These are phyloP conservation scores for Balanococcus diminutus DNA, from an alignment of 2,888 invertebrate species.

Conservation along the genomic window DNA sequence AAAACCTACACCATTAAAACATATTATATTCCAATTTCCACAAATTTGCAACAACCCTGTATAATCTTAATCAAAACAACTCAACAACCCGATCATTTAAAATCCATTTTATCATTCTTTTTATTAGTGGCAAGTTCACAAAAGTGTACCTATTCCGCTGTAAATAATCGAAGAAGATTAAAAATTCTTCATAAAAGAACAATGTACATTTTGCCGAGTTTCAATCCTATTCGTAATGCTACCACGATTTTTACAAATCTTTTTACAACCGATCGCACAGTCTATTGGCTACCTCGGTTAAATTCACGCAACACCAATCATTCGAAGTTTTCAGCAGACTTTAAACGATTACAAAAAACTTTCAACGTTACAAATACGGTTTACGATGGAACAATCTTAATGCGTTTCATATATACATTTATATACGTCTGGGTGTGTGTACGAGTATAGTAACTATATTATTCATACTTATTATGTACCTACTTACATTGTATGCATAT, in stretches of 20 bases:
- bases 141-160: slow-evolving; percentile 51
- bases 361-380: slow-evolving; percentile 10
- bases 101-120: slow-evolving; percentile 40
- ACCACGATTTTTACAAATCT: slow-evolving; percentile 35
- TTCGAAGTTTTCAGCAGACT: slow-evolving; percentile 32
- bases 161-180: slow-evolving; percentile 55
- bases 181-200: slow-evolving; percentile 52
- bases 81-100: slow-evolving; percentile 43
- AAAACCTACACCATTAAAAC: too few relatives aligned
- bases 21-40: neutral
- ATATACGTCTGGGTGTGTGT: neutral
- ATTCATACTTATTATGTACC: neutral
- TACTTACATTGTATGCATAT: neutral
- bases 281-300: slow-evolving; percentile 28
- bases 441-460: neutral
- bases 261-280: slow-evolving; percentile 26
- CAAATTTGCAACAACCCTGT: neutral
- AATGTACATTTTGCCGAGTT: slow-evolving; percentile 28
- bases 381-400: neutral
- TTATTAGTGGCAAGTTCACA: slow-evolving; percentile 45
- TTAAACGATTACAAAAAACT: slow-evolving; percentile 27
- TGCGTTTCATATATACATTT: neutral
- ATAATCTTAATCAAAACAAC: slow-evolving; percentile 36
- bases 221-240: slow-evolving; percentile 24
- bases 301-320: slow-evolving; percentile 28